Conservation (phyloP, 2,797 vertebrate species). For the Argyrosomus regius region DNA sequence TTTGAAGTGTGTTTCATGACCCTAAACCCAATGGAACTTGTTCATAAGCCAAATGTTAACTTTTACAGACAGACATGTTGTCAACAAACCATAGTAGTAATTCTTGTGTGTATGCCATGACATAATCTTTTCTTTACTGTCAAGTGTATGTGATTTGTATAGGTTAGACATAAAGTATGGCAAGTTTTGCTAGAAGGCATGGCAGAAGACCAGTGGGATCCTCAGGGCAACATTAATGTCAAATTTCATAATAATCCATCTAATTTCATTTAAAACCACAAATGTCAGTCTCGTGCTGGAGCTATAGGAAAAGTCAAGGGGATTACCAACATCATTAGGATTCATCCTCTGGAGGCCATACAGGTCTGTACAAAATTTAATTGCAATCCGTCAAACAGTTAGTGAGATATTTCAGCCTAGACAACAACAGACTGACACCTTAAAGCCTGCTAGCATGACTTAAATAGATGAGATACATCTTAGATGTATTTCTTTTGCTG, state of each 20-base stretch:
- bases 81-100: not conserved
- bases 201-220: not conserved
- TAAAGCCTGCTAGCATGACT: not conserved
- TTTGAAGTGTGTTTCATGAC: conserved; percentile 32
- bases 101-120: not conserved
- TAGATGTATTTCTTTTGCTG: not conserved
- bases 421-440: not conserved
- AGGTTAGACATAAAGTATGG: not conserved
- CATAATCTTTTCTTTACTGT: not conserved
- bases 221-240: not conserved
- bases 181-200: not conserved
- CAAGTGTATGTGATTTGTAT: not conserved
- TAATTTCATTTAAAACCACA: not conserved
- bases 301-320: too few species aligned
- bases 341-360: not conserved
- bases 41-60: conserved; percentile 21
- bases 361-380: not conserved
- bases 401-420: too few species aligned
- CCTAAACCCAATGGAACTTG: conserved; percentile 6
- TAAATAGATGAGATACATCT: not conserved
- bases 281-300: not conserved
- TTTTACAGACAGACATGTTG: conserved; percentile 14
- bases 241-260: not conserved
- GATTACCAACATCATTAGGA: not conserved
- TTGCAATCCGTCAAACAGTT: too few species aligned